Conservation (phyloP, 2,113 vertebrate species). For the Hassar affinis region DNA sequence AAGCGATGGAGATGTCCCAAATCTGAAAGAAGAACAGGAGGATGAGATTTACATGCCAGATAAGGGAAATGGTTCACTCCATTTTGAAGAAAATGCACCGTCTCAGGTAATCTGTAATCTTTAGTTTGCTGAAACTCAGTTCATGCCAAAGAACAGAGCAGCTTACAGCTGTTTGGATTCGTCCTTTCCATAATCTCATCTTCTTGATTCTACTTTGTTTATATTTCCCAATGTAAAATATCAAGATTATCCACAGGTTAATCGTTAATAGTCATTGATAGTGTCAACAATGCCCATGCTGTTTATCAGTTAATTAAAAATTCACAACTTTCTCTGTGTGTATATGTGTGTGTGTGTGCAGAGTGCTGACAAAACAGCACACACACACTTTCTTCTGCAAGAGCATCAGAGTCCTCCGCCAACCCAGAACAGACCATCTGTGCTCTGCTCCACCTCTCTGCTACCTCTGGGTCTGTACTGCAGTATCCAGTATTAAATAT, state of each 20-base stretch:
- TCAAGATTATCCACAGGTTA: neutral
- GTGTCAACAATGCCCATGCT: neutral
- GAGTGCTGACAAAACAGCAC: slow-evolving; percentile 46
- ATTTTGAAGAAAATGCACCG: neutral
- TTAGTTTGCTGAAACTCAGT: neutral
- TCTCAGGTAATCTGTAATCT: slow-evolving; percentile 22
- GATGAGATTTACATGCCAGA: neutral
- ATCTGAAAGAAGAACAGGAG: slow-evolving; percentile 36
- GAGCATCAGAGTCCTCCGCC: slow-evolving; percentile 26
- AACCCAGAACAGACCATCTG: slow-evolving; percentile 67
- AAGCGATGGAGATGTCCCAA: slow-evolving; percentile 3
- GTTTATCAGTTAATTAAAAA: neutral
- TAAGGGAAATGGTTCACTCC: neutral
- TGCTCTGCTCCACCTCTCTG: slow-evolving; percentile 61
- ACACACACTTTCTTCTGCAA: slow-evolving; percentile 41
- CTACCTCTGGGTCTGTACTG: slow-evolving; percentile 49
- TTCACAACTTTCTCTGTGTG: neutral
- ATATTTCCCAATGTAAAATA: slow-evolving; percentile 2
- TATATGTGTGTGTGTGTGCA: slow-evolving; percentile 8
- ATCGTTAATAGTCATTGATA: neutral
- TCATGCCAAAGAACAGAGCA: neutral
- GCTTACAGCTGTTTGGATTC: neutral
- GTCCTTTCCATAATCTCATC: neutral
- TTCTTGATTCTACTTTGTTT: neutral
- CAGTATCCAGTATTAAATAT: neutral